Base-by-base conservation (phyloP, 1,140 invertebrate species). In the Habropoda laboriosa region DNA sequence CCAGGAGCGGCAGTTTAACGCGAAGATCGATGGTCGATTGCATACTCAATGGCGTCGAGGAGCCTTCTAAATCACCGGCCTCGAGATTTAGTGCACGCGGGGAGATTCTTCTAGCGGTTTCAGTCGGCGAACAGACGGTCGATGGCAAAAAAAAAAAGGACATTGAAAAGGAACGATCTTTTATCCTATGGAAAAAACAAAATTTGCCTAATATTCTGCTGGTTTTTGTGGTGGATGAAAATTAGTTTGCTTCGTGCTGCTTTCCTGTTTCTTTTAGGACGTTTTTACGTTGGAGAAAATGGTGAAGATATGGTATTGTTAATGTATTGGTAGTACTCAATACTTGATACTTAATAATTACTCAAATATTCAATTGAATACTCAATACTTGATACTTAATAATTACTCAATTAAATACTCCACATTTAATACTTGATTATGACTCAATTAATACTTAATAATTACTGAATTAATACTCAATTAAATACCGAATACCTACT, bases 1-100 rank as follows among this genome's bases (percentile, higher is more conserved):
- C 68, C 66, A 55, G 61, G 57, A 80, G 61, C 67, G 71, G 58
- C 47, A 40, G 55, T 82, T 86, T 77, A 86, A 86, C 76, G 74
- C 51, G 51, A 87, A 88, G 88, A 90, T 89, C 83, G 89, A 89
- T 89, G 89, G 83, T 68, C 82, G 86, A 90, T 89, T 87, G 85
- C 85, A 80, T 89, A 81, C 80, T 76, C 78, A 83, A 87, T 85
- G 72, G 80, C 79, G 79, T 90, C 87, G 81, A 74, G 83, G 78
- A 82, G 82, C 57, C 83, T 82, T 88, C 86, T 90, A 89, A 87
- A 90, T 91, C 90, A 90, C 89, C 35, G 42, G 74, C 61, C 68
- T 51, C 60, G 83, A 78, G 89, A 90, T 89, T 89, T 89, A 89
- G 81, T 82, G 80, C 73, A 63, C 47, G 47, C n/a, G 57, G 63